Base-by-base conservation (phyloP, 2,888 invertebrate genomes). In the Lampropteryx suffumata region DNA sequence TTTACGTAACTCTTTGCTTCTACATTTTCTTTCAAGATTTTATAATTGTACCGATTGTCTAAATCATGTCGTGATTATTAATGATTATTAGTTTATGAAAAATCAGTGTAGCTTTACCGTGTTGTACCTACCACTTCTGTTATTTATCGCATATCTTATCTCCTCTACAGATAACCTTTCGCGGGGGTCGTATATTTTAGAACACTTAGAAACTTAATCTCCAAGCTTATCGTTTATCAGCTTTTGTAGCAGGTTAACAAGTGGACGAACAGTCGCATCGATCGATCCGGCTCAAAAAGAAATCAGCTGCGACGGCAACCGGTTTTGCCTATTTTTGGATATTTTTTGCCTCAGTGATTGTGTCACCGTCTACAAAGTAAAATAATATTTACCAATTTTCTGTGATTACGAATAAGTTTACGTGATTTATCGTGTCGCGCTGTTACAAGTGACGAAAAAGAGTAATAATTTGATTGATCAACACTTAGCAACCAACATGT, bases 401-500 rank as follows among this genome's bases (percentile, higher is more conserved):
- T n/a, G 24, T 27, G 46, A 51, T 50, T 57, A 55, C 45, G 43
- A 42, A 30, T 11, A 14, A 32, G 9, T 40, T 49, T 53, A 52
- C 14, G 21, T 13, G 43, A 35, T 57, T 14, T 44, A 51, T 30
- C 47, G 47, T 34, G 32, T 42, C 55, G 51, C 33, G 53, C 47
- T 57, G 40, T 30, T 34, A 39, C 27, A 46, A 50, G 66, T 65
- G 65, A 63, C 61, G 53, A 63, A 24, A 59, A 56, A 59, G 14
- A 82, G 81, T 77, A 82, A 80, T 77, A 70, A 67, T 76, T 74
- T 59, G 62, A 74, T 75, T 79, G 83, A n/a, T n/a, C n/a, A n/a
- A n/a, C n/a, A n/a, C n/a, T n/a, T n/a, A n/a, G n/a, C n/a, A n/a
- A n/a, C n/a, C n/a, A n/a, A 57, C 62, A 86, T 86, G 87, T 78